These are phyloP conservation scores for Eucidaris tribuloides DNA, from an alignment of 35 echinoderm and acorn worm species.

Conservation along the genomic window DNA sequence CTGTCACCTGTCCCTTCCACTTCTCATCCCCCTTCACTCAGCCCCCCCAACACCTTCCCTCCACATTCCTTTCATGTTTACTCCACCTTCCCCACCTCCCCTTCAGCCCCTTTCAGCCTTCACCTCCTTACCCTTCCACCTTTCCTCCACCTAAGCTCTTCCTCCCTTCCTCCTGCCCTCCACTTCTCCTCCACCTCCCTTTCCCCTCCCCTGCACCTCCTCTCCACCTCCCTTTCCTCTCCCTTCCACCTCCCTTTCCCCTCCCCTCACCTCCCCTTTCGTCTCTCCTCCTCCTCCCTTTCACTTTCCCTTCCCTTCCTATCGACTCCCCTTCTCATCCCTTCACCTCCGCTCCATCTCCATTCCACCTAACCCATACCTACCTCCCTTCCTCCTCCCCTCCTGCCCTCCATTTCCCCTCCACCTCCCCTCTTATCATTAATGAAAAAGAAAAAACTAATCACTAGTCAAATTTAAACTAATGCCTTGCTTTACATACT, in stretches of 20 bases:
- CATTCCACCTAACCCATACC: neutral
- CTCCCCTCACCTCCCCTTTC: neutral
- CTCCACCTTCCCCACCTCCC: neutral
- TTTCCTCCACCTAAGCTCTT: neutral
- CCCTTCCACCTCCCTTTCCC: neutral
- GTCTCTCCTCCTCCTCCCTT: neutral
- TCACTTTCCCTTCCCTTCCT: neutral
- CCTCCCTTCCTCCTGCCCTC: neutral
- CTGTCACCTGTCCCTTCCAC: neutral
- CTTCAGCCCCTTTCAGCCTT: neutral
- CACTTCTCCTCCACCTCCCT: neutral
- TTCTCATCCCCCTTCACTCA: neutral
- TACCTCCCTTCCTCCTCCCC: neutral
- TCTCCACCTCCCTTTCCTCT: neutral
- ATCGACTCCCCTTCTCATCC: neutral
- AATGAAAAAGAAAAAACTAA: too few relatives aligned
- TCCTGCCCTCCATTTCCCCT: too few relatives aligned
- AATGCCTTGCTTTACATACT: too few relatives aligned
- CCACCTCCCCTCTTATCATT: too few relatives aligned
- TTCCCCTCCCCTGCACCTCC: neutral
- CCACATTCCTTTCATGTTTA: too few relatives aligned
- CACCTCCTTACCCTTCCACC: neutral
- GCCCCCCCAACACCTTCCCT: neutral
- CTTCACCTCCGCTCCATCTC: neutral
- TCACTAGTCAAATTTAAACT: too few relatives aligned